phyloP scores from a whole-genome alignment of 2,888 invertebrate genomes.

The Yponomeuta evonymella region DNA sequence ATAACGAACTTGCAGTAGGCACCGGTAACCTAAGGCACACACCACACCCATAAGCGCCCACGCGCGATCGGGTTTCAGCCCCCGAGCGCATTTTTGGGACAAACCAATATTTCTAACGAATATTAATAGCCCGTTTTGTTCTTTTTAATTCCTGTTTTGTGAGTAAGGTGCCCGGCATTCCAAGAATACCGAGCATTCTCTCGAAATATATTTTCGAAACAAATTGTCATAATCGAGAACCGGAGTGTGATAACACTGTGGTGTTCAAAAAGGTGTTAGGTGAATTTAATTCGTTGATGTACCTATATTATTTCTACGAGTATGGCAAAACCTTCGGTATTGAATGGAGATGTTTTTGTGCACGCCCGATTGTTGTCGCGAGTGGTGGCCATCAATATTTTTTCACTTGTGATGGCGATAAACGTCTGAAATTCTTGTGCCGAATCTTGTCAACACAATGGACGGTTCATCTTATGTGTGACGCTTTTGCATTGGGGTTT shows the following conservation, averaged over 20 bases:
- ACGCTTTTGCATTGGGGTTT: background rate
- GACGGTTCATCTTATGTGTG: conserved; percentile 7
- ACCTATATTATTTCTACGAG: background rate
- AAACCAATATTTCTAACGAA: conserved; percentile 75
- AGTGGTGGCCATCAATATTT: conserved; percentile 15
- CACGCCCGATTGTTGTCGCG: conserved; percentile 23
- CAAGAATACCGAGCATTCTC: conserved; percentile 43
- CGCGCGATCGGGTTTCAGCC: conserved; percentile 66
- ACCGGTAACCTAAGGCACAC: conserved; percentile 6
- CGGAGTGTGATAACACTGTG: background rate
- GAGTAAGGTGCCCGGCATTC: conserved; percentile 49
- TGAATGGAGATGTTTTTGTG: conserved; percentile 7
- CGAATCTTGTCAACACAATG: conserved; percentile 26
- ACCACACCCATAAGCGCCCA: conserved; percentile 41
- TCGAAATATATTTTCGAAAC: conserved; percentile 1
- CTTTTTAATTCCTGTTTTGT: conserved; percentile 55
- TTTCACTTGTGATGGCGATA: conserved; percentile 34
- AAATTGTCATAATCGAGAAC: background rate
- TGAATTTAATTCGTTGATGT: background rate
- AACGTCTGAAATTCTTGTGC: conserved; percentile 50
- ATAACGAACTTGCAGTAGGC: conserved; percentile 10
- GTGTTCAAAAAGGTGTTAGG: background rate
- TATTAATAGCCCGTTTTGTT: conserved; percentile 67
- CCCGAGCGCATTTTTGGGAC: conserved; percentile 72
- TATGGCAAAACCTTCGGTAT: background rate